These are phyloP conservation scores for Lycaon pictus DNA, from an alignment of 2,113 vertebrate species.

Conservation along the genomic window DNA sequence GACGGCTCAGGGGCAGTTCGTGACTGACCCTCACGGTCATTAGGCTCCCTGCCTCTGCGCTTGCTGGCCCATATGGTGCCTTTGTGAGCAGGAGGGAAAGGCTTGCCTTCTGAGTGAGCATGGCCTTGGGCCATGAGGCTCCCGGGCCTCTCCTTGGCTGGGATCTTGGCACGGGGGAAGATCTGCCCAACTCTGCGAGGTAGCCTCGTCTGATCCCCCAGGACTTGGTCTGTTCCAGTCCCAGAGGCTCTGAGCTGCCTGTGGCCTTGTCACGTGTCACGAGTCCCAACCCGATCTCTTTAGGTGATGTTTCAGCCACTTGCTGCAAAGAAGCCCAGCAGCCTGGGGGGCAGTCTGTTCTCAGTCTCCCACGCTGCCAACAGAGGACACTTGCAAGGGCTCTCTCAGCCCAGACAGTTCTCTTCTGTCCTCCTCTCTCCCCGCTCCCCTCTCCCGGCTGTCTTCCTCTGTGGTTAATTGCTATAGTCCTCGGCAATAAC, in stretches of 20 bases:
- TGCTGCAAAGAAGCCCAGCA: not conserved
- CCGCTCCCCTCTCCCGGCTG: too few relatives aligned
- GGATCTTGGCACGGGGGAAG: not conserved
- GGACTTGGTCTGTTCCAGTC: not conserved
- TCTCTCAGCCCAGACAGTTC: too few relatives aligned
- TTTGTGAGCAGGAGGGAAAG: not conserved
- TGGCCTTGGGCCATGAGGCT: not conserved
- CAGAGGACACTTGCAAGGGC: not conserved
- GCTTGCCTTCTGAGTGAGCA: not conserved
- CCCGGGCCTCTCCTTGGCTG: not conserved
- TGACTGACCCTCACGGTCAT: not conserved
- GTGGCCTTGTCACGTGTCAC: not conserved
- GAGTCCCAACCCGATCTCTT: not conserved
- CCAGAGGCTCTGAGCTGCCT: not conserved
- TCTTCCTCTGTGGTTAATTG: not conserved
- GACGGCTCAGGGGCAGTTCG: not conserved
- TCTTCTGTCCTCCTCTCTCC: too few relatives aligned
- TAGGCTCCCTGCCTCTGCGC: not conserved
- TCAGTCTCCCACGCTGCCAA: accelerated
- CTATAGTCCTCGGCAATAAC: accelerated
- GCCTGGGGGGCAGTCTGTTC: not conserved
- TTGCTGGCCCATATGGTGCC: accelerated
- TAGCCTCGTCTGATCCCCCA: not conserved
- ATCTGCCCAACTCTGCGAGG: not conserved
- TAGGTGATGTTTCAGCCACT: not conserved